Evolutionary conservation across 2,113 vertebrate genomes (phyloP), one percentile per base, ranked within the genome.

Genomic region (Atractosteus spatula): DNA sequence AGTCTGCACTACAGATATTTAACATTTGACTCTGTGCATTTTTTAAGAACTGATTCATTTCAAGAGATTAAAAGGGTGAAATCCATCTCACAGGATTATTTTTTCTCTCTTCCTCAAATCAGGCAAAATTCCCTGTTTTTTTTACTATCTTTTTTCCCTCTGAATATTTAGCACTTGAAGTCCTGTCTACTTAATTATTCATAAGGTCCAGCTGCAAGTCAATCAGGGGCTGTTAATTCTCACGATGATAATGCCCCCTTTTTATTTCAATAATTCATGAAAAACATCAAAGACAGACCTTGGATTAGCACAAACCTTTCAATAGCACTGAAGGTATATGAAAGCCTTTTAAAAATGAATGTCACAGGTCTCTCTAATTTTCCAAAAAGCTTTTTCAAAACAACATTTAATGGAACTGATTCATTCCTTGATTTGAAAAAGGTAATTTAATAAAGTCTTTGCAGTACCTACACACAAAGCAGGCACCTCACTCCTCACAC

Each of bases 221-320:
- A 80, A 69, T 78, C 78, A 80, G 66, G 43, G 66, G 54, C 76
- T 76, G 69, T 45, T 74, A 68, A 76, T 80, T 71, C 73, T 67
- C 71, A 74, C 62, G 71, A 68, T 41, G 62, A 71, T 78, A 80
- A 80, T 77, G 41, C 17, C 47, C 55, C 47, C 41, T 62, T 41
- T 78, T 75, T 80, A 73, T 78, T 80, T 65, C 62, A 76, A 71
- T 76, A 80, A 80, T 80, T 76, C 77, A 80, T 80, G 79, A 71
- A 77, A 55, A 78, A 78, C 75, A 74, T 74, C 65, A 78, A 76
- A 75, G 71, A 65, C 69, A 56, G 62, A 41, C 62, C 62, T 65
- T 8, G 29, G 62, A 65, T 62, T 62, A 62, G 41, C 62, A 65
- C 5, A 29, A 41, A 65, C 62, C 17, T 65, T 65, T 65, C 62